phyloP scores from a whole-genome alignment of 2,888 invertebrate genomes.

The Malachius bipustulatus region DNA sequence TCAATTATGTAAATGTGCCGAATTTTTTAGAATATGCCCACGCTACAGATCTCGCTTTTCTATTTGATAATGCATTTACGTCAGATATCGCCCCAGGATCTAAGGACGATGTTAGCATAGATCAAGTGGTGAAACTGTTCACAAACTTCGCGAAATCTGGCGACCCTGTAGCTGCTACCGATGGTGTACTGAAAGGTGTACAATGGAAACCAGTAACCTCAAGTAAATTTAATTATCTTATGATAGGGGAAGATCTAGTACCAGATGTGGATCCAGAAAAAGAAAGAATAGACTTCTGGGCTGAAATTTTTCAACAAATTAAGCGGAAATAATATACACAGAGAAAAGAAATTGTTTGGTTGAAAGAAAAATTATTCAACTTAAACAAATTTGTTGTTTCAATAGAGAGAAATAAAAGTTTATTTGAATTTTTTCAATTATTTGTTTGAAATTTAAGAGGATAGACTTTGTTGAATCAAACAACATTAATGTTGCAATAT shows the following conservation, averaged over 20 bases:
- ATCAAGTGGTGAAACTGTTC: not conserved
- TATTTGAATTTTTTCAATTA: no score
- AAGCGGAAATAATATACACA: no score
- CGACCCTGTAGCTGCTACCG: conserved; percentile 19
- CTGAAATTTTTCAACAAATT: no score
- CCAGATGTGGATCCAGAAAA: conserved; percentile 16
- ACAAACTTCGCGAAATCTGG: conserved; percentile 3
- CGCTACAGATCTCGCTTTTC: not conserved
- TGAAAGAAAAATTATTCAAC: no score
- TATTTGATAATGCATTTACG: not conserved
- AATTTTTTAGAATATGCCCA: conserved; percentile 1
- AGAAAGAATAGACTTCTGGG: conserved; percentile 22
- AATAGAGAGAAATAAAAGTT: no score
- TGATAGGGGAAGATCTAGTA: conserved; percentile 16
- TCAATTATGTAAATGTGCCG: no score
- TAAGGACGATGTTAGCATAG: conserved; percentile 1
- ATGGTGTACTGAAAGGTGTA: conserved; percentile 9
- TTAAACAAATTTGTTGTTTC: no score
- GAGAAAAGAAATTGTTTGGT: no score
- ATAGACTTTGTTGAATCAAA: no score
- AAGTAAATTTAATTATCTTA: conserved; percentile 16
- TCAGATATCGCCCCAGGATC: not conserved
- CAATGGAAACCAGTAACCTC: conserved; percentile 19
- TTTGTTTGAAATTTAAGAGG: no score
- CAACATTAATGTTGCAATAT: no score